Conservation (phyloP, 2,113 vertebrate genomes). For the Hylia prasina region DNA sequence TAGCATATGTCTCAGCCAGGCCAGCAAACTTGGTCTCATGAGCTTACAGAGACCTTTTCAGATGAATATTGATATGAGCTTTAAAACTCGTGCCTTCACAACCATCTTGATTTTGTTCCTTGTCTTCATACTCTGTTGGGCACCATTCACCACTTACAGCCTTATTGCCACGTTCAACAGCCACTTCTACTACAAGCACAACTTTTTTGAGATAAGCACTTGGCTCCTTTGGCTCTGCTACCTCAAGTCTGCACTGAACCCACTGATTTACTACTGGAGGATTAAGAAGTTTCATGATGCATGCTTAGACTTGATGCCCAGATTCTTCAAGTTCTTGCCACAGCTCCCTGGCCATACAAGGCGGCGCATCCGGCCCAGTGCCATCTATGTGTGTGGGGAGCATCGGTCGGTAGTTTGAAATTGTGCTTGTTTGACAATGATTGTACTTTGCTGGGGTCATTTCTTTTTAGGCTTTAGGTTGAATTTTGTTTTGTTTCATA, state of each 20-base stretch:
- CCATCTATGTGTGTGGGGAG: conserved; percentile 93
- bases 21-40: conserved; percentile 94
- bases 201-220: conserved; percentile 96
- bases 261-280: conserved; percentile 98
- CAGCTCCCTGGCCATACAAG: conserved; percentile 86
- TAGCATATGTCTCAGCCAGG: conserved; percentile 93
- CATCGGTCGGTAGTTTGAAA: conserved; percentile 87
- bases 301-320: conserved; percentile 94
- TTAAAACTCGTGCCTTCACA: conserved; percentile 99
- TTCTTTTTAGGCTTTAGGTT: conserved; percentile 4
- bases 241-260: conserved; percentile 98
- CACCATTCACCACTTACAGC: conserved; percentile 92
- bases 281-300: conserved; percentile 98
- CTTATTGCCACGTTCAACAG: conserved; percentile 89
- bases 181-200: conserved; percentile 88
- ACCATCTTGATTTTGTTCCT: conserved; percentile 98
- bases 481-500: conserved; percentile 18
- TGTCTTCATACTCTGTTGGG: conserved; percentile 93
- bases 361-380: conserved; percentile 90
- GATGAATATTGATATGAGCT: conserved; percentile 97
- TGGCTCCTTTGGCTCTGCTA: conserved; percentile 98
- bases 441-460: neutral
- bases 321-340: conserved; percentile 93
- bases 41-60: conserved; percentile 95
- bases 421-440: neutral